phyloP scores from a whole-genome alignment of 2,113 vertebrate genomes.

The Phalacrocorax aristotelis region DNA sequence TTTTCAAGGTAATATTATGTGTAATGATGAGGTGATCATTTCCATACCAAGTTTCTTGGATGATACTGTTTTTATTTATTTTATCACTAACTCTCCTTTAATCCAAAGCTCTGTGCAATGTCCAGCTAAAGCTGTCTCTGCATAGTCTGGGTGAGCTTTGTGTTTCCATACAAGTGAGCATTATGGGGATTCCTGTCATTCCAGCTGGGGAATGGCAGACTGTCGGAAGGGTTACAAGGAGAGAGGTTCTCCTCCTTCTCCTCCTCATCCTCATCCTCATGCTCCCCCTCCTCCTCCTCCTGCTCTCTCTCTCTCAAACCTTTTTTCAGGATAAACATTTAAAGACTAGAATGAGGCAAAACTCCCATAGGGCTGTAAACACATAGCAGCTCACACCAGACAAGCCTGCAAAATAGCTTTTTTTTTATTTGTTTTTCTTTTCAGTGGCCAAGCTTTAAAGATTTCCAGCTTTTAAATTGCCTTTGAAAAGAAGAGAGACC shows the following conservation, averaged over 20 bases:
- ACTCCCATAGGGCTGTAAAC: neutral
- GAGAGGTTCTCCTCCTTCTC: neutral
- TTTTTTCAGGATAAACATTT: slow-evolving; percentile 50
- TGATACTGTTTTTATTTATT: neutral
- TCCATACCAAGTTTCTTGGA: neutral
- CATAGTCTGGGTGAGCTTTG: neutral
- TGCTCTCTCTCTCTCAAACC: neutral
- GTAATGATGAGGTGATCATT: neutral
- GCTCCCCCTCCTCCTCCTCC: neutral
- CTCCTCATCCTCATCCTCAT: neutral
- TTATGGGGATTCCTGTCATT: slow-evolving; percentile 57
- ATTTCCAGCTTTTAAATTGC: neutral
- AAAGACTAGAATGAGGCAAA: slow-evolving; percentile 23
- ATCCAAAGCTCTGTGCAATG: neutral
- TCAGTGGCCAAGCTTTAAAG: neutral
- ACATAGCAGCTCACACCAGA: neutral
- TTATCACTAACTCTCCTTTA: neutral
- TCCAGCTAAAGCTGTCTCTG: neutral
- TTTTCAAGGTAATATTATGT: neutral
- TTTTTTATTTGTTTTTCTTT: neutral
- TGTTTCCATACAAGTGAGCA: neutral
- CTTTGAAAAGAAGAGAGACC: neutral
- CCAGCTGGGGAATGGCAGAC: neutral
- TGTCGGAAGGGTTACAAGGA: neutral
- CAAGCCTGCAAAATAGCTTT: neutral